Evolutionary conservation across 64 coral and sea anemone genomes (phyloP), one percentile per base, ranked within the genome.

Genomic region (Trachythela sp.): DNA sequence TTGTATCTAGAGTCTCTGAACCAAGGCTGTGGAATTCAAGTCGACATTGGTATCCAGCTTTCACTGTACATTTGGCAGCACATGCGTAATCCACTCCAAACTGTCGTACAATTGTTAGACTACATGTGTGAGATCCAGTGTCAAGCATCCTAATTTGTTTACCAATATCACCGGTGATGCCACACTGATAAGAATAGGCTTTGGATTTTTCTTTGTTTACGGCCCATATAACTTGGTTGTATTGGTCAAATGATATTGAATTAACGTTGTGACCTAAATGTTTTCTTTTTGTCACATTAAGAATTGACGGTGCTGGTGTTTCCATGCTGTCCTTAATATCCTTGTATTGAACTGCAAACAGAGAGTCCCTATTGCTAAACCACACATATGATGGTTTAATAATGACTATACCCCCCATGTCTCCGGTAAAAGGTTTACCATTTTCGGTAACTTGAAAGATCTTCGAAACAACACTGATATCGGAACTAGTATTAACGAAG

Each of bases 21-120:
- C 14, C 86, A 10, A 98, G 22, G 32, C 91, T 84, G 45, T 98
- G 95, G 45, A 98, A 98, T 56, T 98, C 95, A 33, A 98, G 72
- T 40, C 85, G 94, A 30, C 95, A 98, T 40, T 98, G 95, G 45
- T 83, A 98, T 31, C 93, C 95, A 68, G 95, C 70, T 22, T 72
- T 39, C 50, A 94, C 38, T 0, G 91, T 86, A 51, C 95, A 98
- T 77, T 86, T 90, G 83, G 95, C 92, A 8, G 94, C 89, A 1
- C 94, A 94, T 39, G 90, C 95, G 70, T 93, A 98, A 34, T 92
- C 90, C 13, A 49, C 60, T 29, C 91, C 91, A 35, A 94, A 94
- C 45, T 98, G 95, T 26, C 93, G 89, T 29, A 93, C 90, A 31
- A 98, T 88, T 0, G 95, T 85, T 88, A 98, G 91, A 8, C 95